Conservation (phyloP, 1,140 invertebrate species). For the Akabosia matsudoensis region DNA sequence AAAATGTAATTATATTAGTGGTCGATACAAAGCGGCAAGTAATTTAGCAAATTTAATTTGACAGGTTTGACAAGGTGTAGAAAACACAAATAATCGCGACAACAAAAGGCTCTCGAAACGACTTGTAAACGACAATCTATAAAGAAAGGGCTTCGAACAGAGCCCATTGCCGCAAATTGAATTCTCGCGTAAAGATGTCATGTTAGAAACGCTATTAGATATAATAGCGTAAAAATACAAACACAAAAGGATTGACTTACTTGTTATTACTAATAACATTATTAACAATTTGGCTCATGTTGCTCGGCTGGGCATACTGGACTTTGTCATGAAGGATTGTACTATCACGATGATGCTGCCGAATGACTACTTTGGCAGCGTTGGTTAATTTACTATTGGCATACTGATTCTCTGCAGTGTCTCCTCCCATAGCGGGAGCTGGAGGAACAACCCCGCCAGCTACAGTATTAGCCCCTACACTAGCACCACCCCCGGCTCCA, state of each 20-base stretch:
- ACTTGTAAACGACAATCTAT: background rate
- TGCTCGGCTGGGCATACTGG: constrained; percentile 40
- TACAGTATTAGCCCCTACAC: constrained; percentile 31
- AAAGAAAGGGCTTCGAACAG: background rate
- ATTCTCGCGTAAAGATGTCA: background rate
- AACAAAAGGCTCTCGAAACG: background rate
- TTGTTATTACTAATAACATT: constrained; percentile 16
- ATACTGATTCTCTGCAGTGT: constrained; percentile 45
- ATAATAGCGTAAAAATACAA: too few relatives aligned
- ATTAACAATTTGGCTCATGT: constrained; percentile 43
- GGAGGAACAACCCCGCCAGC: background rate
- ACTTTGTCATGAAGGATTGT: constrained; percentile 46
- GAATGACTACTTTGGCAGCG: constrained; percentile 27
- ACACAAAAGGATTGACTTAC: too few relatives aligned
- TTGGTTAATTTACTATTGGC: constrained; percentile 44
- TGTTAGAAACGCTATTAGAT: too few relatives aligned
- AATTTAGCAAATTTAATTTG: background rate
- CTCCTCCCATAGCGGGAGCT: constrained; percentile 12
- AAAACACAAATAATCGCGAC: background rate
- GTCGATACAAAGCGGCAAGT: background rate
- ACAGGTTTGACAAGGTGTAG: background rate
- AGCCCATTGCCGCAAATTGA: background rate
- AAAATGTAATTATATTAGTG: background rate
- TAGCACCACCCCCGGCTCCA: constrained; percentile 3
- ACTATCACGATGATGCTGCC: constrained; percentile 36